Conservation (phyloP, 2,113 vertebrate genomes). For the Ochotona princeps region DNA sequence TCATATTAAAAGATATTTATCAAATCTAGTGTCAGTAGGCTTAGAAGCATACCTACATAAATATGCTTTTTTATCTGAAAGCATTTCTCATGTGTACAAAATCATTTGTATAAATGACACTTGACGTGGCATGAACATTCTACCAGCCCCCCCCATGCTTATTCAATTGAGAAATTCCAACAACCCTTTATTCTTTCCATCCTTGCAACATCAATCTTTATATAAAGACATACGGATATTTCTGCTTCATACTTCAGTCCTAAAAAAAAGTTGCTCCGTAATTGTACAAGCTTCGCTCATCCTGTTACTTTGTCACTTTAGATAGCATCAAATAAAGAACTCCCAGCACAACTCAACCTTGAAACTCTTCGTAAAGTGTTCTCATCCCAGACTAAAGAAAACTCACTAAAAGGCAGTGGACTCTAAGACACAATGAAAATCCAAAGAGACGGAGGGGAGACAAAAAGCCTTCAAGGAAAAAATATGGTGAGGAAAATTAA, state of each 20-base stretch:
- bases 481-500: constrained; percentile 26
- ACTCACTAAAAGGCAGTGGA: neutral
- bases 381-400: constrained; percentile 18
- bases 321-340: neutral
- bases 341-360: neutral
- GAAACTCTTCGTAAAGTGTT: neutral
- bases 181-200: constrained; percentile 32
- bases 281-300: neutral
- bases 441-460: neutral
- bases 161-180: constrained; percentile 68
- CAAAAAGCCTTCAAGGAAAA: neutral
- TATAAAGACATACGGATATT: constrained; percentile 48
- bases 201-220: constrained; percentile 56
- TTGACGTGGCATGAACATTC: constrained; percentile 57
- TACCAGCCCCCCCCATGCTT: constrained; percentile 56
- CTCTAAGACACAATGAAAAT: constrained; percentile 8
- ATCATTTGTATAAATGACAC: constrained; percentile 73
- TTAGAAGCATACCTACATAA: constrained; percentile 73
- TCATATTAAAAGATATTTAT: constrained; percentile 79
- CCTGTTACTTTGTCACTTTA: constrained; percentile 48
- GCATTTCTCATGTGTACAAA: neutral
- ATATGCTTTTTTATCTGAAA: constrained; percentile 77
- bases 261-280: constrained; percentile 23
- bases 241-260: constrained; percentile 58
- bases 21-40: constrained; percentile 57